Conservation (phyloP, 2,113 vertebrate genomes). For the Neolamprologus modestus region DNA sequence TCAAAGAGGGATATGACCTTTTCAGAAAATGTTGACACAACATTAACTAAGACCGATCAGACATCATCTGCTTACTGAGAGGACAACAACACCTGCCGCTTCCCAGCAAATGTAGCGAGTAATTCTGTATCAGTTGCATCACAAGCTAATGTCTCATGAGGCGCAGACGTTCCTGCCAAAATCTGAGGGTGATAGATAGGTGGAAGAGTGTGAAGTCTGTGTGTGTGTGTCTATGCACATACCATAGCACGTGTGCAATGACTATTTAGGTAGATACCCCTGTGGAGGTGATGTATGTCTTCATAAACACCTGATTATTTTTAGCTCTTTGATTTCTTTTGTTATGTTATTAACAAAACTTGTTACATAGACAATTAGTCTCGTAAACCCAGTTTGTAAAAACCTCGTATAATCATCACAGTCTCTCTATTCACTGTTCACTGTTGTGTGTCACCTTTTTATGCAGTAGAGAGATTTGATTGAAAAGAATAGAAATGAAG, state of each 20-base stretch:
- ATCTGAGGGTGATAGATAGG: neutral
- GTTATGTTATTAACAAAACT: neutral
- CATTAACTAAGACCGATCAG: neutral
- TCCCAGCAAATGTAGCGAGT: constrained; percentile 12
- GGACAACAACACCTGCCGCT: constrained; percentile 1
- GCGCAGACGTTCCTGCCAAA: neutral
- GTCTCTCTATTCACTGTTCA: neutral
- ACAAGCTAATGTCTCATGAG: neutral
- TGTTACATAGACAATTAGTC: neutral
- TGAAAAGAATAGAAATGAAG: neutral
- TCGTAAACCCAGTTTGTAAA: neutral
- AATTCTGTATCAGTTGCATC: neutral
- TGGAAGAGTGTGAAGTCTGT: neutral
- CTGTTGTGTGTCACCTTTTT: neutral
- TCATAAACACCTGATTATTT: neutral
- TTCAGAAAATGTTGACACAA: neutral
- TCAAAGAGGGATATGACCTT: neutral
- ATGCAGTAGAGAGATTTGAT: neutral
- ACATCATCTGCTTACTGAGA: constrained; percentile 5
- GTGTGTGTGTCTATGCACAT: neutral
- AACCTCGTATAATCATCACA: neutral
- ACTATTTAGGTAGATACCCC: neutral
- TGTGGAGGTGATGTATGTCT: neutral
- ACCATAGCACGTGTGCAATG: neutral
- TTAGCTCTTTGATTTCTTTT: neutral